Base-by-base conservation (phyloP, 2,888 invertebrate genomes). In the Melanchra persicariae region DNA sequence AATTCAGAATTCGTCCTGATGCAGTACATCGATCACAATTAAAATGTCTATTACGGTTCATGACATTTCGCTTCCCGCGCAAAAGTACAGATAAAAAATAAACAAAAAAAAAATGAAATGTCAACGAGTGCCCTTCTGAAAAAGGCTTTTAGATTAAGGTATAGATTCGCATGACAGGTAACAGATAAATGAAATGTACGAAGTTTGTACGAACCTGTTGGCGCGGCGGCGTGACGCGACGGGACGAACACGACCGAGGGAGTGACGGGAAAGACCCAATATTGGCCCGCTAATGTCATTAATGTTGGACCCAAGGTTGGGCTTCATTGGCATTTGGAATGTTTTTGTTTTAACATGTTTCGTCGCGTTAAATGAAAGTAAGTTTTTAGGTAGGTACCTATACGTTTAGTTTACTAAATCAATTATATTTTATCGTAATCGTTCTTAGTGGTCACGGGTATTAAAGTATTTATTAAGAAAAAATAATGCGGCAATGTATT, bases 221-320 rank as follows among this genome's bases (percentile, higher is more conserved):
- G 88, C 91, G 90, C 88, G 86, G 88, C 91, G 90, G 90, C 91
- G 91, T 90, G 90, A 90, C 91, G 91, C 90, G 90, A 90, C 90
- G 90, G 89, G 88, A 87, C 92, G 91, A 88, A 87, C 88, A 88
- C 92, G 88, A 87, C 79, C 86, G 88, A 85, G 87, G 91, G 89
- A 93, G 93, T 92, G 92, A 91, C 91, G 88, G 85, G 88, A 89
- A 87, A 87, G 85, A 86, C 87, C 90, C 89, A 90, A 88, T 74
- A 78, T 85, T 83, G 79, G 85, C 69, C 76, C 71, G 76, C 37
- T 77, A 79, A 74, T 74, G 77, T 77, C 70, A 75, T 75, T 72
- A 67, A 62, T 52, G 55, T 82, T 89, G 82, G 88, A 59, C 30
- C 89, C 73, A 88, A 88, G 57, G 74, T 89, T 87, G 83, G 87